Conservation (phyloP, 1,140 invertebrate species). For the Nephila pilipes region DNA sequence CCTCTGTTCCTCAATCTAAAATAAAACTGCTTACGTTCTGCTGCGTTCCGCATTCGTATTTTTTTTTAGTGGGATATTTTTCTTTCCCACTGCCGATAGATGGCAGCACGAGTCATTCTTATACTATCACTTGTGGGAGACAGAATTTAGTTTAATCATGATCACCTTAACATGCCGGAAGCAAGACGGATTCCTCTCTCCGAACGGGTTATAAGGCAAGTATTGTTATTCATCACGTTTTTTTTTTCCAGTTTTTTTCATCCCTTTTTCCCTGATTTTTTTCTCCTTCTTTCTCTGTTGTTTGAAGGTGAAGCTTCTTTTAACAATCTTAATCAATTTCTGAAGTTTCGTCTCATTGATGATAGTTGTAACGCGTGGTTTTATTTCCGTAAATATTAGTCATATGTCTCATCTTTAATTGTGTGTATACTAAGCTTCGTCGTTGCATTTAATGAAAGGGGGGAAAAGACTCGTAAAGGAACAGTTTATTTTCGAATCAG, state of each 20-base stretch:
- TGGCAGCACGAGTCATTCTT: constrained; percentile 34
- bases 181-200: background rate
- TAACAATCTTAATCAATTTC: background rate
- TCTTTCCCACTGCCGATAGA: background rate
- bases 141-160: background rate
- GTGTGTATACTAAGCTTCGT: background rate
- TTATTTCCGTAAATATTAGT: constrained; percentile 21
- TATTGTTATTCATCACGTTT: background rate
- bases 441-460: background rate
- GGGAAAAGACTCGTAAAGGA: background rate
- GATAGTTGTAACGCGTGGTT: background rate
- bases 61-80: background rate
- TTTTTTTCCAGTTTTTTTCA: background rate
- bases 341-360: background rate
- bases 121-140: background rate
- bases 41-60: background rate
- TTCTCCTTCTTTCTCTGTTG: background rate
- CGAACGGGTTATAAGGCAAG: background rate
- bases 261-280: background rate
- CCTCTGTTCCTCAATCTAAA: background rate
- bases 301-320: background rate
- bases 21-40: background rate
- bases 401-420: background rate
- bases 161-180: constrained; percentile 36
- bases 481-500: background rate